These are phyloP conservation scores for Leptosomus discolor DNA, from an alignment of 2,113 vertebrate genomes.

Conservation along the genomic window DNA sequence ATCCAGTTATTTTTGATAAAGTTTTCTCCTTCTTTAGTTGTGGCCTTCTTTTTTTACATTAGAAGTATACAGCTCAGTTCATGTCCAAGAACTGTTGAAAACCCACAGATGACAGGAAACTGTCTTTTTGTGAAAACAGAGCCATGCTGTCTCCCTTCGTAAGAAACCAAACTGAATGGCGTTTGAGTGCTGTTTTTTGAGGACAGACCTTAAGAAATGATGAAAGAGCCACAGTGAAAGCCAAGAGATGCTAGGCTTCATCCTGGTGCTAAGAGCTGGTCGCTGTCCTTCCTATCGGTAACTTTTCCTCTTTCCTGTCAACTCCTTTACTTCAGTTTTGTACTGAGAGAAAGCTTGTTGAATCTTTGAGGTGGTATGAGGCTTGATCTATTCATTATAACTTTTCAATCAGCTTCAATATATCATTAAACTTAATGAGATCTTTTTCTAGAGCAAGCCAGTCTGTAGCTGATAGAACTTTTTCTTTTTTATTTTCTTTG, in stretches of 20 bases:
- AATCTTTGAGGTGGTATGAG: background rate
- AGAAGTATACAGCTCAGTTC: constrained; percentile 17
- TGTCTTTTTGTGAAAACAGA: constrained; percentile 30
- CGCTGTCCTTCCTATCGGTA: background rate
- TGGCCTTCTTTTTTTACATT: background rate
- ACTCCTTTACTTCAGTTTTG: background rate
- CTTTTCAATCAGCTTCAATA: constrained; percentile 8
- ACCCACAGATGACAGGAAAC: background rate
- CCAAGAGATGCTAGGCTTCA: background rate
- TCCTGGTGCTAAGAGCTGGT: background rate
- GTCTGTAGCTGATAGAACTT: background rate
- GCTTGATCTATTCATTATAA: constrained; percentile 23
- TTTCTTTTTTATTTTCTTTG: background rate
- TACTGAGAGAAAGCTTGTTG: background rate
- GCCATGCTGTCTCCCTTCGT: background rate
- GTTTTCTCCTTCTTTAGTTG: background rate
- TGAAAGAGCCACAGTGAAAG: background rate
- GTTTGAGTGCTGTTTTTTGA: background rate
- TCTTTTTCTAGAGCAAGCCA: background rate
- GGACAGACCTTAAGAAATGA: background rate
- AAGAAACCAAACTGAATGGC: background rate
- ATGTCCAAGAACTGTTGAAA: constrained; percentile 25
- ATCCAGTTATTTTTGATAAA: constrained; percentile 5
- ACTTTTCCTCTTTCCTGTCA: background rate
- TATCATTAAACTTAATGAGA: background rate